phyloP scores from a whole-genome alignment of 2,888 invertebrate species.

The Villa cingulata region DNA sequence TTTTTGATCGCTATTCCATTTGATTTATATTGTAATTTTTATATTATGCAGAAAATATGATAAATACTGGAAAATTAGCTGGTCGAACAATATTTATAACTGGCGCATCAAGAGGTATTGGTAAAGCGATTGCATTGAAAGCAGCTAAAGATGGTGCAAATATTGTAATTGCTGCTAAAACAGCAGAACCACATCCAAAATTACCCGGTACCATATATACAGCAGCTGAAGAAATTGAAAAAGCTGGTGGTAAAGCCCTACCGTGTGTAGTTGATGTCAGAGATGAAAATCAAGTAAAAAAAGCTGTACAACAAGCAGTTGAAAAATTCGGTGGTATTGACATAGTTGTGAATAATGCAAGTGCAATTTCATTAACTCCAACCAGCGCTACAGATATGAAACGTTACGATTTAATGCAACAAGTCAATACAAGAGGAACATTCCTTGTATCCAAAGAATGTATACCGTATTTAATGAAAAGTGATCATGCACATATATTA shows the following conservation, averaged over 20 bases:
- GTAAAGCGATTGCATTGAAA: constrained; percentile 86
- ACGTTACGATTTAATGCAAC: constrained; percentile 91
- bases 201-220: constrained; percentile 65
- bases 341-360: constrained; percentile 89
- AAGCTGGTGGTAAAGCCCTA: constrained; percentile 63
- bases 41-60: not conserved
- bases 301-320: constrained; percentile 53
- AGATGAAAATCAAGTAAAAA: constrained; percentile 53
- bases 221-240: constrained; percentile 63
- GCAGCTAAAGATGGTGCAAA: constrained; percentile 81
- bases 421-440: constrained; percentile 87
- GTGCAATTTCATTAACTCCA: constrained; percentile 75
- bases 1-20: no score
- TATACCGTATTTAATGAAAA: constrained; percentile 73
- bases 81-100: constrained; percentile 90
- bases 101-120: constrained; percentile 93
- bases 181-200: constrained; percentile 57
- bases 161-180: constrained; percentile 76
- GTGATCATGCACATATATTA: constrained; percentile 82
- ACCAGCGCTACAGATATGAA: constrained; percentile 87
- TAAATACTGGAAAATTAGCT: constrained; percentile 40
- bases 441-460: constrained; percentile 88
- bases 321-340: constrained; percentile 88
- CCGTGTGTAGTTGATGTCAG: constrained; percentile 75
- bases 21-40: no score